Percentiles rank a stretch among this genome's conserved stretches.
Evolutionary conservation across 2,113 vertebrate species (phyloP).

Genomic region (Chascanopsetta lugubris): DNA sequence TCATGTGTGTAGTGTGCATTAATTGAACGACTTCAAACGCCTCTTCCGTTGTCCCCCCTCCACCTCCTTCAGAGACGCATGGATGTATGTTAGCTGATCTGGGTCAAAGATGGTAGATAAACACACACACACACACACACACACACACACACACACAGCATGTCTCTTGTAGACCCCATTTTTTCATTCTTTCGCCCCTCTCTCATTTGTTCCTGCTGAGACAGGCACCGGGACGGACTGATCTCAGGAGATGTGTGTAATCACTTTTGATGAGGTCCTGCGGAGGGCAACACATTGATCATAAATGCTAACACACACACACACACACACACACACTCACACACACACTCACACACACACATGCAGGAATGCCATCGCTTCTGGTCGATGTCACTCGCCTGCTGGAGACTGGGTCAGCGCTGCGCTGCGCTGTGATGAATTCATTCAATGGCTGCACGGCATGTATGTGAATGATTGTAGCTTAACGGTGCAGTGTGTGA

Average conservation of each 20-base stretch:
- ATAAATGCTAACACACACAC: too few species aligned
- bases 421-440: slow-evolving; percentile 19
- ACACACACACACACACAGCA: not conserved
- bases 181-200: slow-evolving; percentile 55
- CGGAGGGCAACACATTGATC: slow-evolving; percentile 40
- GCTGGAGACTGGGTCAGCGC: slow-evolving; percentile 17
- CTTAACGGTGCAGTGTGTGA: too few species aligned
- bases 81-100: slow-evolving; percentile 66
- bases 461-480: not conserved
- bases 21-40: slow-evolving; percentile 76
- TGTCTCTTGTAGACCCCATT: slow-evolving; percentile 13
- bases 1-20: slow-evolving; percentile 72
- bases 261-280: slow-evolving; percentile 38
- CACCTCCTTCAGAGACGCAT: slow-evolving; percentile 66
- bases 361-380: slow-evolving; percentile 25
- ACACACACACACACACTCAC: too few species aligned
- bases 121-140: slow-evolving; percentile 12
- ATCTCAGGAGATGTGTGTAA: slow-evolving; percentile 25
- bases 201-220: slow-evolving; percentile 56
- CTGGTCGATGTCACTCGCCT: slow-evolving; percentile 22
- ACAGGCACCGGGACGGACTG: slow-evolving; percentile 35
- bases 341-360: slow-evolving; percentile 7
- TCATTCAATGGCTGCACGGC: not conserved
- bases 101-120: slow-evolving; percentile 64
- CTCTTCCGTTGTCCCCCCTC: slow-evolving; percentile 49